These are phyloP conservation scores for Sinocyclocheilus grahami DNA, from an alignment of 2,113 vertebrate genomes.

Conservation along the genomic window DNA sequence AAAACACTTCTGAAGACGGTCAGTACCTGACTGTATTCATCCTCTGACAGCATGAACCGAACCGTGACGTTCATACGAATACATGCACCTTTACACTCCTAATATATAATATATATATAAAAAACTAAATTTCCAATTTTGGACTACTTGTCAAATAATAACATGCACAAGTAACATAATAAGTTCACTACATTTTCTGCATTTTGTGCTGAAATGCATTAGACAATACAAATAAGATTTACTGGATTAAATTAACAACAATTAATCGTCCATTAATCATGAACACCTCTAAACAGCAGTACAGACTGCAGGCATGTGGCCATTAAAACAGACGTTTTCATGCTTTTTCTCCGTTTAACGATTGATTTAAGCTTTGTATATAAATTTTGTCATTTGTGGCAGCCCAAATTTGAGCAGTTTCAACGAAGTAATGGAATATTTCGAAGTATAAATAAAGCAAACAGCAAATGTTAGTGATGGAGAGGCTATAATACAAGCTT, in stretches of 20 bases:
- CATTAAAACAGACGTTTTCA: background rate
- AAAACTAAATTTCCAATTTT: too few relatives aligned
- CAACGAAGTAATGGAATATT: constrained; percentile 20
- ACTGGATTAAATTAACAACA: background rate
- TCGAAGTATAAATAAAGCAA: constrained; percentile 10
- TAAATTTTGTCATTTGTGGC: too few relatives aligned
- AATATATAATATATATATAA: too few relatives aligned
- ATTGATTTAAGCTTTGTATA: background rate
- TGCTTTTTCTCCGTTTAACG: background rate
- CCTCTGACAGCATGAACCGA: too few relatives aligned
- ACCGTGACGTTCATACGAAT: too few relatives aligned
- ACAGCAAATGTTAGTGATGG: background rate
- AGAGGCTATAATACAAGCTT: background rate
- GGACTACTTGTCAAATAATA: background rate
- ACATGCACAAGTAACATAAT: too few relatives aligned
- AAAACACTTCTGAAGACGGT: too few relatives aligned
- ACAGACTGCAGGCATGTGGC: background rate
- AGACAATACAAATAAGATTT: too few relatives aligned
- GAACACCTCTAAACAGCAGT: background rate
- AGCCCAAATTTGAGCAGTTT: background rate
- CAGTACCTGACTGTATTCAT: too few relatives aligned
- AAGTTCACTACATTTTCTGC: too few relatives aligned
- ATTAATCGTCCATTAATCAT: background rate
- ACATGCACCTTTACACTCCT: too few relatives aligned
- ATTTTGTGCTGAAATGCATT: too few relatives aligned